Evolutionary conservation across 64 coral and sea anemone species (phyloP).

Genomic region (Hydrozoanthus tunicans): DNA sequence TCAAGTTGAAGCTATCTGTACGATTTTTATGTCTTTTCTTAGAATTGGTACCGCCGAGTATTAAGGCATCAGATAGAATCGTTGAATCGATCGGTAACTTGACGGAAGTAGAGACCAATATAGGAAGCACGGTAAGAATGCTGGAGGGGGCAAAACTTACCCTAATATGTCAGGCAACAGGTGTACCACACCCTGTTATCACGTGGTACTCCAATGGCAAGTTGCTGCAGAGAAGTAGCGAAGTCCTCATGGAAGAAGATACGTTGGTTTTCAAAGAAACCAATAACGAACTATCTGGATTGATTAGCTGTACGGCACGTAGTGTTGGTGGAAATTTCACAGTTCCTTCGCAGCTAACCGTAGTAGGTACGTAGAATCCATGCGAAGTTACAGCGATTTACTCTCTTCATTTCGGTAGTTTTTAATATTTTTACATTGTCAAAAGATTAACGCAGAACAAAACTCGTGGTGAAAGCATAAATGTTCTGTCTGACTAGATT

Average conservation of each 20-base stretch:
- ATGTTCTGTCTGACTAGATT: too few species aligned
- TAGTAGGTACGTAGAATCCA: conserved; percentile 63
- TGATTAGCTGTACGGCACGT: conserved; percentile 56
- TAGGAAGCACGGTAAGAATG: conserved; percentile 71
- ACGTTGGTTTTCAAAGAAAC: conserved; percentile 37
- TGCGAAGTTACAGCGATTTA: background rate
- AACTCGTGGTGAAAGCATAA: too few species aligned
- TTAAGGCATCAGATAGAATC: conserved; percentile 41
- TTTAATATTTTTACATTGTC: background rate
- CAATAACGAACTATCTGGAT: conserved; percentile 22
- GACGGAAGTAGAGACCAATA: conserved; percentile 32
- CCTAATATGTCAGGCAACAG: conserved; percentile 56
- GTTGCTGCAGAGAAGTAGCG: conserved; percentile 18
- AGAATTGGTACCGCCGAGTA: conserved; percentile 60
- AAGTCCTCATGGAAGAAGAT: conserved; percentile 29
- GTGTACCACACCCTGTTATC: conserved; percentile 63
- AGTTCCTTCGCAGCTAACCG: conserved; percentile 52
- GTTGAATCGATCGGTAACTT: conserved; percentile 61
- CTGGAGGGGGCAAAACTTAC: conserved; percentile 54
- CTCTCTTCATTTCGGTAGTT: background rate
- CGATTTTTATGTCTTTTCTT: background rate
- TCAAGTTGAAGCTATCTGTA: background rate
- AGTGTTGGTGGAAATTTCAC: conserved; percentile 59
- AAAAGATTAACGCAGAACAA: background rate
- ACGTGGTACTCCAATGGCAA: conserved; percentile 57